Evolutionary conservation across 2,113 vertebrate genomes (phyloP), one percentile per base, ranked within the genome.

Genomic region (Sebastes fasciatus): DNA sequence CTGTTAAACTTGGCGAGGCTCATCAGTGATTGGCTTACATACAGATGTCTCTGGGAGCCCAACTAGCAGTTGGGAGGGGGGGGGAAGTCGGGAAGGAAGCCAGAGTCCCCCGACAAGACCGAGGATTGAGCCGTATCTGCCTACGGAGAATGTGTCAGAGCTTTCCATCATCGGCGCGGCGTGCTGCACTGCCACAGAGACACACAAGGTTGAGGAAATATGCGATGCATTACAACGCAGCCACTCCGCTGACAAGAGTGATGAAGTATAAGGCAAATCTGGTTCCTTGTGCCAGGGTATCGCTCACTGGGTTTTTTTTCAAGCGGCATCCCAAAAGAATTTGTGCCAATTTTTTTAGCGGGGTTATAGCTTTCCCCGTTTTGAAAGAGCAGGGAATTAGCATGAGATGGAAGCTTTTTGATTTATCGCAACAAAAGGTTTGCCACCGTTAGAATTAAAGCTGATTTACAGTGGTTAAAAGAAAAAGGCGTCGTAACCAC

Each of bases 401-500:
- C 54, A 45, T 12, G 51, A 40, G 54, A 80, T 49, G 34, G 45
- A 4, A 67, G 58, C 34, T 19, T 48, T 78, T 21, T 80, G 87
- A 93, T 90, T 89, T 80, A 92, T 79, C 1, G 8, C 61, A 34
- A 55, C 14, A 63, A 77, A 76, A 60, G 14, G 62, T 77, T 73
- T 21, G 8, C 74, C 77, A 81, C 34, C 34, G 3, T 91, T 77
- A 84, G 48, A 6, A 46, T 74, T 86, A 54, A 19, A 77, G 73
- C 62, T 80, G 85, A 94, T 93, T 88, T 87, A 88, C 63, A 6
- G 64, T 55, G 23, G 64, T 62, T 84, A 80, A 87, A 90, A 79
- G 86, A 46, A 63, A 46, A 63, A 55, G 62, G 40, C 16, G 8
- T 77, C 75, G 45, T 86, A 89, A 92, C 64, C 11, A 54, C 43